Percentiles rank a stretch among this genome's conserved stretches.
These are phyloP conservation scores for Triops cancriformis DNA, from an alignment of 1,140 invertebrate genomes.

Conservation along the genomic window DNA sequence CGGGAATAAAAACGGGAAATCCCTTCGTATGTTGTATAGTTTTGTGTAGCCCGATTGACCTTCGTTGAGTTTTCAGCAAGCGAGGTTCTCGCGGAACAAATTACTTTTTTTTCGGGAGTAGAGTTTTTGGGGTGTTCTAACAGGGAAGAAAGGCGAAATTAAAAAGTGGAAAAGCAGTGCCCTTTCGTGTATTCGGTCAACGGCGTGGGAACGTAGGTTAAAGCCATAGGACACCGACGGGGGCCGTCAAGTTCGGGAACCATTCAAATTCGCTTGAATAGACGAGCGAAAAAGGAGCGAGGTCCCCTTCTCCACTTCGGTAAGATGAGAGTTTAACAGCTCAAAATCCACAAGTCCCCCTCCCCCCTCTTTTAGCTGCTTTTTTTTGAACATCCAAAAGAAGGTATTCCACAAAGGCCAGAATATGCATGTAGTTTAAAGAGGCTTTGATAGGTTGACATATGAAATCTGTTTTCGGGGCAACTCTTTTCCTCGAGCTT, in stretches of 20 bases:
- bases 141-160: neutral
- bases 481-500: too few species aligned
- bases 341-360: slow-evolving; percentile 5
- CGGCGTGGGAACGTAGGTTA: slow-evolving; percentile 5
- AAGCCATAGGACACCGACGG: slow-evolving; percentile 12
- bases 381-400: neutral
- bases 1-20: neutral
- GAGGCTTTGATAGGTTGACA: too few species aligned
- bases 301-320: neutral
- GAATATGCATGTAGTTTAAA: neutral
- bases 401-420: neutral
- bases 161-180: slow-evolving; percentile 10
- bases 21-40: neutral
- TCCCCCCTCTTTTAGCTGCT: neutral
- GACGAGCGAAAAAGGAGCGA: neutral
- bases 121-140: neutral
- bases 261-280: slow-evolving; percentile 14
- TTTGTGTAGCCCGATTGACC: neutral
- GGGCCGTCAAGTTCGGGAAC: slow-evolving; percentile 8
- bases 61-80: neutral
- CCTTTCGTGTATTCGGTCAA: slow-evolving; percentile 5
- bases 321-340: slow-evolving; percentile 14
- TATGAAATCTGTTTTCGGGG: too few species aligned
- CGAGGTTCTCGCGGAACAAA: neutral
- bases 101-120: neutral